Conservation (phyloP, 2,797 vertebrate species). For the Streptopelia turtur region DNA sequence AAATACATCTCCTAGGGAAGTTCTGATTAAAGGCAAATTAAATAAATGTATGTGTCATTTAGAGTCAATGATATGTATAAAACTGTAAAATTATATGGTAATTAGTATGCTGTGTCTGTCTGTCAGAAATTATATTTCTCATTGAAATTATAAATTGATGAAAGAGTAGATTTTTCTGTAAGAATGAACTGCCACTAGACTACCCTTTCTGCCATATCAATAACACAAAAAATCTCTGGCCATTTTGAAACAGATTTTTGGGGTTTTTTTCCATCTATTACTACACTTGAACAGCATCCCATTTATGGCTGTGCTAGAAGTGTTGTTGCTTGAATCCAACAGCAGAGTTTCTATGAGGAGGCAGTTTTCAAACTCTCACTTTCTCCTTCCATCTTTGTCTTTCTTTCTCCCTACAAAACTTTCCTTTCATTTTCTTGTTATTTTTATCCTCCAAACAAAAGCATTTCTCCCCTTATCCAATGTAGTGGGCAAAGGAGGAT, state of each 20-base stretch:
- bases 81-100: background rate
- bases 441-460: background rate
- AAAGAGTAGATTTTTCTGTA: background rate
- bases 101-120: background rate
- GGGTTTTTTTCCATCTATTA: rapidly evolving
- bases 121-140: background rate
- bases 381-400: background rate
- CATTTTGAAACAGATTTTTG: background rate
- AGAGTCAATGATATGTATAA: background rate
- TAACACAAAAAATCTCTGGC: background rate
- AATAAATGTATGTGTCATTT: constrained; percentile 16
- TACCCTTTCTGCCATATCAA: background rate
- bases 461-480: background rate
- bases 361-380: background rate
- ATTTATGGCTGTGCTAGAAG: background rate
- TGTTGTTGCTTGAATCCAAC: background rate
- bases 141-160: background rate
- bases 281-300: background rate
- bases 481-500: background rate
- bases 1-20: constrained; percentile 5
- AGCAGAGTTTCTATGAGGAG: rapidly evolving
- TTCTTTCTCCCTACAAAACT: background rate
- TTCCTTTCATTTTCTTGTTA: background rate
- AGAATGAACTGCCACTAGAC: background rate
- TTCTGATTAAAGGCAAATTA: constrained; percentile 27